Base-by-base conservation (phyloP, 2,888 invertebrate genomes). In the Pyrrhia umbra region DNA sequence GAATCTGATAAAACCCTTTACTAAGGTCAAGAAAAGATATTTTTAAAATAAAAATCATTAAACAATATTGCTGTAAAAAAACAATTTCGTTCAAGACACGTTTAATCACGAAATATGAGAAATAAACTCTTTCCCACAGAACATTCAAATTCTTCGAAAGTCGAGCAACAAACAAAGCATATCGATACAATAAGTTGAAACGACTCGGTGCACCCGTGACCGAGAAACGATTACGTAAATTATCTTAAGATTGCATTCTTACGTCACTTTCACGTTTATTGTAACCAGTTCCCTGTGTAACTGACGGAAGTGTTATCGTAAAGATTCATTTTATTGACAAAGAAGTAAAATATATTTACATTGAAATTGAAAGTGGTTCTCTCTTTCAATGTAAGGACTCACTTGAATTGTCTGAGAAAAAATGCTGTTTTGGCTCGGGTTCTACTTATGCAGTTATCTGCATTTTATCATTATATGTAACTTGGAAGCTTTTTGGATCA, bases 171-270 rank as follows among this genome's bases (percentile, higher is more conserved):
- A 57, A 21, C 9, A 49, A 49, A 37, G 1, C 27, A 47, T n/a
- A n/a, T 25, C 30, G 20, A 23, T 10, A 63, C 42, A 57, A 43
- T 57, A 47, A 45, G 20, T 57, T 10, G 39, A 20, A 56, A 54
- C 63, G 42, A 47, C 37, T 60, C 50, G 16, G 2, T 57, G 68
- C 55, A 60, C 60, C 63, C 47, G 50, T 70, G 63, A 75, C 75
- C 75, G 40, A 75, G 37, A 70, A 58, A 66, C 23, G 21, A 42
- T 75, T 66, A 75, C 70, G 63, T 58, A 65, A 73, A 59, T 51
- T 45, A 51, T 51, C 43, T 52, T 42, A 45, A 23, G 55, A 70
- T 64, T 66, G 46, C 55, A 46, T 27, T 57, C 55, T 74, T 60
- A 54, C 39, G 20, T 52, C 60, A 75, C 42, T 51, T 37, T 23